Conservation (phyloP, 2,888 invertebrate species). For the Gonocerus acuteangulatus region DNA sequence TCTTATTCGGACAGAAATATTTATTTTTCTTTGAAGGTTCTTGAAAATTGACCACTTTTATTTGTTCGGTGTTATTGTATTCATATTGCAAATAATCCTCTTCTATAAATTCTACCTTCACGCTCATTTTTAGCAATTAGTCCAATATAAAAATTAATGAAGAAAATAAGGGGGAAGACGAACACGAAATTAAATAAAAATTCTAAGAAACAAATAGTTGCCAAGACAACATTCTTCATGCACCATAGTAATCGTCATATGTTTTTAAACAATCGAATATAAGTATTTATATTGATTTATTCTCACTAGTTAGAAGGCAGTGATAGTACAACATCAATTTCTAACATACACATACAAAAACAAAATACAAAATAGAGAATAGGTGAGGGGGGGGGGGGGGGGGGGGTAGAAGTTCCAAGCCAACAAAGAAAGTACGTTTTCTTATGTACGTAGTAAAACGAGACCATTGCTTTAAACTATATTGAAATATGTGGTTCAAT, state of each 20-base stretch:
- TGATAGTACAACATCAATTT: no score
- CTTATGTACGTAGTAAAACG: no score
- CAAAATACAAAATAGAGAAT: no score
- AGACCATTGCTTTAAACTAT: no score
- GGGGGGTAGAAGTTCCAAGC: no score
- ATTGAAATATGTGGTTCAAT: no score
- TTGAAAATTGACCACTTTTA: conserved; percentile 17
- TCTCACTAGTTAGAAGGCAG: not conserved
- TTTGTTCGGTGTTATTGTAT: not conserved
- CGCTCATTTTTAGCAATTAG: not conserved
- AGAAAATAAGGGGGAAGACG: no score
- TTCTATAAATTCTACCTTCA: conserved; percentile 23
- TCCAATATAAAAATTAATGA: no score
- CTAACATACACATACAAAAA: no score
- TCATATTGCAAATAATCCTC: conserved; percentile 13
- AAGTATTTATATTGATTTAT: not conserved
- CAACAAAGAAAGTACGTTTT: no score
- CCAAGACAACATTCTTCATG: not conserved
- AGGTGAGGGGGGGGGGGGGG: no score
- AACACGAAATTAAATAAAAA: no score
- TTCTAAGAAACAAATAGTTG: not conserved
- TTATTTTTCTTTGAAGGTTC: conserved; percentile 1
- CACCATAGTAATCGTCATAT: not conserved
- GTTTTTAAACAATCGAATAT: not conserved
- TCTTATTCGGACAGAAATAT: not conserved